These are phyloP conservation scores for Dromas ardeola DNA, from an alignment of 2,113 vertebrate species.

Conservation along the genomic window DNA sequence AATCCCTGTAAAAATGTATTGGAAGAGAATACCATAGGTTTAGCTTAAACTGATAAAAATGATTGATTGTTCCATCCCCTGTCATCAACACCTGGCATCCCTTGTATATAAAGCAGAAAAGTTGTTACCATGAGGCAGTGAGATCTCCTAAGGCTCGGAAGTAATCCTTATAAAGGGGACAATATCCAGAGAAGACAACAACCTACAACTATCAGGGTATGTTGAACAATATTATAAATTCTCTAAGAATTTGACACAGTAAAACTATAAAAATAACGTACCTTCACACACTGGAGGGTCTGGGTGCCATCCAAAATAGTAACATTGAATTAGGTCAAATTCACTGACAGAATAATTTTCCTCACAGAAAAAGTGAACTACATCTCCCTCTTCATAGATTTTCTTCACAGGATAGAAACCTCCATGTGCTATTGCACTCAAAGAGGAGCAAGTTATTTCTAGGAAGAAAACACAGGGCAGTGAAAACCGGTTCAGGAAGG, in stretches of 20 bases:
- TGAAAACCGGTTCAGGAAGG: background rate
- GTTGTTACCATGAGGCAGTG: background rate
- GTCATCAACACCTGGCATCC: background rate
- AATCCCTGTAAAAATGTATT: background rate
- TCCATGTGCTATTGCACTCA: constrained; percentile 69
- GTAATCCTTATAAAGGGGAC: background rate
- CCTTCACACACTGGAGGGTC: constrained; percentile 79
- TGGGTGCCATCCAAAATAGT: constrained; percentile 80
- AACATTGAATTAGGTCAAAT: constrained; percentile 80
- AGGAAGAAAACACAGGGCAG: background rate
- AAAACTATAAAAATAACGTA: constrained; percentile 22
- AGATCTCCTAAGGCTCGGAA: background rate
- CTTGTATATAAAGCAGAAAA: background rate
- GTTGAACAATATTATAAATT: background rate
- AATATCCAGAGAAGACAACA: background rate
- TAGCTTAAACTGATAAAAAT: background rate
- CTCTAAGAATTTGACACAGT: background rate
- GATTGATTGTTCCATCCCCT: background rate
- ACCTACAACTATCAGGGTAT: background rate
- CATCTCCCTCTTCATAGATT: constrained; percentile 78
- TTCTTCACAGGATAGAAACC: constrained; percentile 72
- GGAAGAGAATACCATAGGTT: background rate
- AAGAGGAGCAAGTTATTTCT: constrained; percentile 68
- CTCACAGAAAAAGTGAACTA: constrained; percentile 79
- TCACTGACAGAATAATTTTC: constrained; percentile 73